phyloP scores from a whole-genome alignment of 2,797 vertebrate genomes.

The Enteromius argenteus region DNA sequence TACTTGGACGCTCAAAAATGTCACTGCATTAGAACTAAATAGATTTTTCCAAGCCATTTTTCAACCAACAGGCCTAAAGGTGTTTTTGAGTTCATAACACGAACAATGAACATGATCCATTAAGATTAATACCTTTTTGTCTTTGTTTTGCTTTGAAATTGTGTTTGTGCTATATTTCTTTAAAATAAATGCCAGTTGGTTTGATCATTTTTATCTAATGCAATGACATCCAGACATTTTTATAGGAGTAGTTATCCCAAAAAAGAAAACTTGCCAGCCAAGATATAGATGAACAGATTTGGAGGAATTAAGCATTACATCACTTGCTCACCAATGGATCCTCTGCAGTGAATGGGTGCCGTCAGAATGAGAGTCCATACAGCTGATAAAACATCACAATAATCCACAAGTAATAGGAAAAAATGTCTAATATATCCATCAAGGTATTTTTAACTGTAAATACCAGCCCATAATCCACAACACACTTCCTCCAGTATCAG shows the following conservation, averaged over 20 bases:
- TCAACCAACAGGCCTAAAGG: neutral
- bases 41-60: neutral
- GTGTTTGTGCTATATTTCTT: constrained; percentile 30
- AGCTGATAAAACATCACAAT: neutral
- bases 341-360: neutral
- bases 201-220: neutral
- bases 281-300: neutral
- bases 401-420: neutral
- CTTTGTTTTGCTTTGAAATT: neutral
- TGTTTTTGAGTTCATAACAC: neutral
- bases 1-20: constrained; percentile 16
- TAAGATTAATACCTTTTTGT: neutral
- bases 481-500: neutral
- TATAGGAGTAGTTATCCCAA: neutral
- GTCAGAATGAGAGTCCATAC: neutral
- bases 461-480: neutral
- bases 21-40: constrained; percentile 38
- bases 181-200: neutral
- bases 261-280: neutral
- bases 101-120: neutral
- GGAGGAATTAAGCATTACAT: neutral
- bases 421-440: neutral
- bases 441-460: neutral
- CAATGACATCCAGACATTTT: neutral
- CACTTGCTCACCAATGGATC: neutral